These are phyloP conservation scores for Melinaea menophilus DNA, from an alignment of 2,888 invertebrate species.

Conservation along the genomic window DNA sequence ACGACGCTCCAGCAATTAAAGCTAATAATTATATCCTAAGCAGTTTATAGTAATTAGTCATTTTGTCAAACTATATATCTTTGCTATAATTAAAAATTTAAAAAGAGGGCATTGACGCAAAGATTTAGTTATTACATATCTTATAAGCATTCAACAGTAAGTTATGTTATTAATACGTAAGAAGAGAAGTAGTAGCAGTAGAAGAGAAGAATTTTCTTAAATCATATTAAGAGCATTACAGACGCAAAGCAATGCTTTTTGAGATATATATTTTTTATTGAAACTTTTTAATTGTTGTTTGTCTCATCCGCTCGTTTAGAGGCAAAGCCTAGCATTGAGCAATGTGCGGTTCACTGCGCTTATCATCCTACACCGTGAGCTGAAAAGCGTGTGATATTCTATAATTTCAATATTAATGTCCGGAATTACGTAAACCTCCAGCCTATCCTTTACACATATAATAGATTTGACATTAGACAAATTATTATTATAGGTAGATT, in stretches of 20 bases:
- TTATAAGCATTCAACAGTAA: too few relatives aligned
- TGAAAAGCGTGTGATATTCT: constrained; percentile 27
- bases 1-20: neutral
- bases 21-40: constrained; percentile 1
- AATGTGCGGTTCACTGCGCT: constrained; percentile 24
- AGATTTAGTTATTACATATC: too few relatives aligned
- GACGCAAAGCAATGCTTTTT: too few relatives aligned
- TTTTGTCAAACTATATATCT: neutral
- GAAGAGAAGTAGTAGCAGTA: too few relatives aligned
- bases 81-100: too few relatives aligned
- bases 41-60: constrained; percentile 1
- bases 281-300: neutral
- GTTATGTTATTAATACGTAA: too few relatives aligned
- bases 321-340: constrained; percentile 13
- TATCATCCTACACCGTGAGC: constrained; percentile 29
- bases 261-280: neutral
- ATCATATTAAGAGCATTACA: neutral
- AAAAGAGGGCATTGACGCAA: too few relatives aligned
- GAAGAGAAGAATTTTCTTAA: too few relatives aligned
- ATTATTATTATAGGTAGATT: too few relatives aligned
- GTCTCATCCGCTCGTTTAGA: constrained; percentile 1
- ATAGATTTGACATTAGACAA: neutral
- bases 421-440: neutral
- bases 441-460: neutral
- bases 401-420: constrained; percentile 23